Percentiles rank a stretch among this genome's conserved stretches.
These are phyloP conservation scores for Alethe castanea DNA, from an alignment of 2,113 vertebrate genomes.

Conservation along the genomic window DNA sequence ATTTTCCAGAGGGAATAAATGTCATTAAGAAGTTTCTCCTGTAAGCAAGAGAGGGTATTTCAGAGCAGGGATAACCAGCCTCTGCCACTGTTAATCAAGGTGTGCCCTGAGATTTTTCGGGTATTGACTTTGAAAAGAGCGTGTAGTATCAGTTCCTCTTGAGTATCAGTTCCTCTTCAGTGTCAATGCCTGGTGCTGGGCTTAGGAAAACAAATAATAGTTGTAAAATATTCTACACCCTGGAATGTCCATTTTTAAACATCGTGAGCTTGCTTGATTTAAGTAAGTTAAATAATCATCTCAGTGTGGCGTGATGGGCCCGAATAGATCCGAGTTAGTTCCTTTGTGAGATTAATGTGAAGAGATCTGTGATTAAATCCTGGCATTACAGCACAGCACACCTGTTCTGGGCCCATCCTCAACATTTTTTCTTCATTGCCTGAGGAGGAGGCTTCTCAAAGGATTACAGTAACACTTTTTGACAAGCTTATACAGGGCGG, in stretches of 20 bases:
- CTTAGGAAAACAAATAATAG: constrained; percentile 54
- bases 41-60: background rate
- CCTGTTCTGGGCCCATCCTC: constrained; percentile 69
- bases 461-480: constrained; percentile 88
- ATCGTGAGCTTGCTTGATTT: constrained; percentile 55
- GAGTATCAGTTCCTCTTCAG: background rate
- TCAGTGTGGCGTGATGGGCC: constrained; percentile 59
- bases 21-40: background rate
- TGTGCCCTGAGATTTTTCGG: background rate
- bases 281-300: constrained; percentile 65
- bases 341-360: constrained; percentile 70
- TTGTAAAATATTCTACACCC: constrained; percentile 29
- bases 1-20: background rate
- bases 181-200: background rate
- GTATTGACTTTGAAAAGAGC: background rate
- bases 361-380: constrained; percentile 70
- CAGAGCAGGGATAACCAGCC: background rate
- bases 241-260: constrained; percentile 53
- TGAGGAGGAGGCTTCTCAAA: constrained; percentile 75
- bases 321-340: constrained; percentile 53
- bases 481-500: constrained; percentile 81
- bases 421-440: constrained; percentile 71
- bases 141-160: background rate
- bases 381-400: constrained; percentile 68
- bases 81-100: background rate